phyloP scores from a whole-genome alignment of 2,797 vertebrate genomes.

The Anas acuta region DNA sequence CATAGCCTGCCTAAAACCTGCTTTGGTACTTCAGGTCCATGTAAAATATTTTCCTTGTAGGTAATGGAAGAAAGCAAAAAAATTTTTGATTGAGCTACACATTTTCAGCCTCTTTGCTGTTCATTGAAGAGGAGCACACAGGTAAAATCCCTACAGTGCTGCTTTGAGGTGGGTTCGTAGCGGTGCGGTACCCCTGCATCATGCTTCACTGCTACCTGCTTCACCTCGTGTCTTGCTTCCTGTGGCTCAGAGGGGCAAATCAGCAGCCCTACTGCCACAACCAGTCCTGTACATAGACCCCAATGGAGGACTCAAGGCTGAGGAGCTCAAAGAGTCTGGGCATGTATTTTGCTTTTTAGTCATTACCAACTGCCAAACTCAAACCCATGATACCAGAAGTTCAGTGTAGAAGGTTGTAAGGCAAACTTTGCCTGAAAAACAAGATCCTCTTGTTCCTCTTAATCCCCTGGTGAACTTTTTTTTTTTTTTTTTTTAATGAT shows the following conservation, averaged over 20 bases:
- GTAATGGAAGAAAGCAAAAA: neutral
- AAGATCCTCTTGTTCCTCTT: neutral
- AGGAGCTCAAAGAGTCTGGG: neutral
- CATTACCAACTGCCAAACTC: neutral
- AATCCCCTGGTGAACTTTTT: neutral
- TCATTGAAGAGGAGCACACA: neutral
- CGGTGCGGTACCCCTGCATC: fast-evolving
- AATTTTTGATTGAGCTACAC: neutral
- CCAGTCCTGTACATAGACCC: neutral
- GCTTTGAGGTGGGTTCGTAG: neutral
- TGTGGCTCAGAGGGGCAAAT: neutral
- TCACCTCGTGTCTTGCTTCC: neutral
- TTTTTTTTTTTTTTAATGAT: neutral
- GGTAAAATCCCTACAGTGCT: fast-evolving
- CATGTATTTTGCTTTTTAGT: neutral
- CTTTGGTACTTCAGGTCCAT: neutral
- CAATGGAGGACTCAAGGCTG: neutral
- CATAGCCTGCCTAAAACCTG: too few relatives aligned
- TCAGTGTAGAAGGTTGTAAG: neutral
- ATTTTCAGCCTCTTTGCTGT: neutral
- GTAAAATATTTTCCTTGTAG: neutral
- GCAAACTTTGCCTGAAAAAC: neutral
- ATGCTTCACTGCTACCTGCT: neutral
- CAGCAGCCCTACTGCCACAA: neutral
- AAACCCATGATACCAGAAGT: neutral